Evolutionary conservation across 1,140 invertebrate species (phyloP), one percentile per base, ranked within the genome.

Genomic region (Trichonephila clavipes): DNA sequence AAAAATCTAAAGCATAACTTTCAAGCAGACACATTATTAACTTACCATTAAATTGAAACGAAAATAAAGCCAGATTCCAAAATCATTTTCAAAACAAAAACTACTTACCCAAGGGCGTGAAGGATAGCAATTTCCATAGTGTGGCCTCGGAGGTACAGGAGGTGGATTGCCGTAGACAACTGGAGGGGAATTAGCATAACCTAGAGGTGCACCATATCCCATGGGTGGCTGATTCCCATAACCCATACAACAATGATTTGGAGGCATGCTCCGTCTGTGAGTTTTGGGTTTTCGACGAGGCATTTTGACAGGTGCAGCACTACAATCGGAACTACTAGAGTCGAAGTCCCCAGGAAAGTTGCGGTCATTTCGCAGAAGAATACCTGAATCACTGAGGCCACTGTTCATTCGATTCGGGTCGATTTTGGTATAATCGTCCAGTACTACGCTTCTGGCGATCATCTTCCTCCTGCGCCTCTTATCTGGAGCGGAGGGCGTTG

Each of bases 291-390:
- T 91, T 34, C 89, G 81, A 19, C 89, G 58, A n/a, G 61, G 24
- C 12, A 82, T 58, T 83, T 64, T 64, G 61, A 91, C 58, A 40
- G 89, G 58, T 21, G 89, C 51, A 61, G 51, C 24, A 10, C 77
- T 91, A 14, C 59, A 91, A 64, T 40, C 44, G 21, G 89, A 91
- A 34, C 89, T 91, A n/a, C 89, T 91, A 51, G 89, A 91, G 18
- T 91, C 89, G 18, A 77, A 91, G 44, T 83, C 89, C 14, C 10
- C 28, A 18, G 62, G 89, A 61, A 21, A 28, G 28, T 82, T 72
- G 12, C 86, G 19, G n/a, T 64, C 59, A n/a, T 19, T 28, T 28
- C 89, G 89, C 14, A 83, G 7, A 40, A 83, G 59, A 4, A 91
- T 18, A 12, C 89, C 77, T 24, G 89, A 91, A 91, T 91, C 89